A percentile compares a stretch with the other conserved stretches of the same genome.
Evolutionary conservation across 2,888 invertebrate genomes (phyloP).

Genomic region (Desoria tigrina): DNA sequence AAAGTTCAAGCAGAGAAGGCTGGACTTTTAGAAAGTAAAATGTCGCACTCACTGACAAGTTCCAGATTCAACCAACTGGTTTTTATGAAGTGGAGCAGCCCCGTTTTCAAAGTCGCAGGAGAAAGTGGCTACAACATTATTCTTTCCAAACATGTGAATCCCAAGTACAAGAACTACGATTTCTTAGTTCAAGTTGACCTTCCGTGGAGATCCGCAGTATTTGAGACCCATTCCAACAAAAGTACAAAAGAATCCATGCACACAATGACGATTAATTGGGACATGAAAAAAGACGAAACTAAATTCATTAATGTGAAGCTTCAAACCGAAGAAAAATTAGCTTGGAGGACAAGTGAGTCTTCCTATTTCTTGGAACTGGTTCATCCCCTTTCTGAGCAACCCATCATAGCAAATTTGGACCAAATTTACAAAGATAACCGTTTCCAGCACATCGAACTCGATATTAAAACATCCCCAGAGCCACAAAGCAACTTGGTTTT

Average conservation of each 20-base stretch:
- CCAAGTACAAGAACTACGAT: constrained; percentile 34
- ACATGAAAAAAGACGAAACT: constrained; percentile 48
- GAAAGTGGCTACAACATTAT: constrained; percentile 51
- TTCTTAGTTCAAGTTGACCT: constrained; percentile 47
- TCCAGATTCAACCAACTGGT: constrained; percentile 23
- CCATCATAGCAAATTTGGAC: constrained; percentile 49
- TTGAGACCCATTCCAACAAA: constrained; percentile 26
- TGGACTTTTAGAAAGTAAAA: constrained; percentile 41
- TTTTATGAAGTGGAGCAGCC: constrained; percentile 49
- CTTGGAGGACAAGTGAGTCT: constrained; percentile 41
- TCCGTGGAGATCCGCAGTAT: constrained; percentile 53
- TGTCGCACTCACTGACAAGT: constrained; percentile 35
- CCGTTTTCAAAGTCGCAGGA: constrained; percentile 28
- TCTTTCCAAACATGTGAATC: constrained; percentile 30
- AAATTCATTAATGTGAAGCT: constrained; percentile 52
- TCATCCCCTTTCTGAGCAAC: constrained; percentile 49
- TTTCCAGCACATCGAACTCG: constrained; percentile 28
- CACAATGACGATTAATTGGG: constrained; percentile 54
- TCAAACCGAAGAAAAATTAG: constrained; percentile 30
- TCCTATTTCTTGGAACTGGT: constrained; percentile 38
- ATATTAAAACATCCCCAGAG: constrained; percentile 16
- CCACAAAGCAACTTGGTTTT: constrained; percentile 22
- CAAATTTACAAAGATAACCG: constrained; percentile 29
- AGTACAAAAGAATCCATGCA: constrained; percentile 23
- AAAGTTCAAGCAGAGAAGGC: constrained; percentile 33